A percentile compares a stretch with the other conserved stretches of the same genome.
phyloP scores from a whole-genome alignment of 1,140 invertebrate genomes.

The Agrilus planipennis region DNA sequence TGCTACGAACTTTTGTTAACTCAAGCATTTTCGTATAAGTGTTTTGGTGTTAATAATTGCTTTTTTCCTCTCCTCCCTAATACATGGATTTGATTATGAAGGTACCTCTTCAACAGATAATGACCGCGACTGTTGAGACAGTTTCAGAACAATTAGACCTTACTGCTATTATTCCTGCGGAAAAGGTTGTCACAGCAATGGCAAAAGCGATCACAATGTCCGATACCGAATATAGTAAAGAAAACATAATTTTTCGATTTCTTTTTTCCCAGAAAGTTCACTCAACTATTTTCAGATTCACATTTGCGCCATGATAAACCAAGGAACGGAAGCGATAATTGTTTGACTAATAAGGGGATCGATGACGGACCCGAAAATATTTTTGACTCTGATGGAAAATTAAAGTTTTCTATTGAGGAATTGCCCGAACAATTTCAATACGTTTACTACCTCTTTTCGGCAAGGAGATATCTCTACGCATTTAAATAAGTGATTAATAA shows the following conservation, averaged over 20 bases:
- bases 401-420: slow-evolving; percentile 82
- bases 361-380: slow-evolving; percentile 61
- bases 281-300: too few relatives aligned
- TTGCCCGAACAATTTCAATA: slow-evolving; percentile 87
- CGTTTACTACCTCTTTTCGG: slow-evolving; percentile 80
- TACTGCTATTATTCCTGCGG: slow-evolving; percentile 68
- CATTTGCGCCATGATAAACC: too few relatives aligned
- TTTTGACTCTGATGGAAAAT: slow-evolving; percentile 85
- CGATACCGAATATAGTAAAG: slow-evolving; percentile 51
- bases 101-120: slow-evolving; percentile 66
- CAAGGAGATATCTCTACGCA: slow-evolving; percentile 30
- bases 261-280: too few relatives aligned
- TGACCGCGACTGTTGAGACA: slow-evolving; percentile 87
- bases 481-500: background rate
- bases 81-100: too few relatives aligned
- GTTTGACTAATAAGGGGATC: too few relatives aligned
- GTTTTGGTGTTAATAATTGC: too few relatives aligned
- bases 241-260: background rate
- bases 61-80: too few relatives aligned
- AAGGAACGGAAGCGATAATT: too few relatives aligned
- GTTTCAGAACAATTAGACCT: slow-evolving; percentile 80
- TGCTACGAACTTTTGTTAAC: too few relatives aligned
- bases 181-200: slow-evolving; percentile 65
- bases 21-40: too few relatives aligned
- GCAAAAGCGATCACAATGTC: slow-evolving; percentile 81